phyloP scores from a whole-genome alignment of 2,797 vertebrate species.

The Pangasius djambal region DNA sequence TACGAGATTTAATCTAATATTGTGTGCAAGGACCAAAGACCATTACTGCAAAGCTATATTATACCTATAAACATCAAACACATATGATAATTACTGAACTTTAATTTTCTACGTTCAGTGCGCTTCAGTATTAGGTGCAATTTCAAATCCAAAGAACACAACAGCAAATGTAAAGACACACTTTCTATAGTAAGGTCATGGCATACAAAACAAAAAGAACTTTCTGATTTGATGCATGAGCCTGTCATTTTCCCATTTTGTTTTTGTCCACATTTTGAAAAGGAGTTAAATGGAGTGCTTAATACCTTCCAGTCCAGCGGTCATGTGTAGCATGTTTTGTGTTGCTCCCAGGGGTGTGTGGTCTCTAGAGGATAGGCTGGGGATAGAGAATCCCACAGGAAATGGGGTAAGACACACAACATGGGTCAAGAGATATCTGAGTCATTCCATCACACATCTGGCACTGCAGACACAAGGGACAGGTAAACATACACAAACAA shows the following conservation, averaged over 20 bases:
- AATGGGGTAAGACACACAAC: background rate
- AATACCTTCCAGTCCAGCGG: conserved; percentile 36
- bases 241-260: conserved; percentile 37
- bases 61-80: background rate
- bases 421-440: conserved; percentile 8
- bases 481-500: background rate
- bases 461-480: background rate
- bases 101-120: conserved; percentile 12
- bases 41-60: conserved; percentile 4
- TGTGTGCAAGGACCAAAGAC: conserved; percentile 32
- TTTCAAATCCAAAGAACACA: conserved; percentile 21
- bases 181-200: conserved; percentile 11
- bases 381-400: conserved; percentile 16
- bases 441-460: conserved; percentile 10
- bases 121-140: background rate
- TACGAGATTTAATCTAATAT: conserved; percentile 34
- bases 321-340: background rate
- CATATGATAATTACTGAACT: conserved; percentile 10
- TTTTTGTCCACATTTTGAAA: conserved; percentile 28
- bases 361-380: conserved; percentile 35
- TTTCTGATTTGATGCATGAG: conserved; percentile 24
- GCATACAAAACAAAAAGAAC: conserved; percentile 5
- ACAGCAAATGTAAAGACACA: conserved; percentile 17
- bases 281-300: conserved; percentile 46
- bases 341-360: conserved; percentile 27